Base-by-base conservation (phyloP, 1,140 invertebrate genomes). In the Lepidurus arcticus region DNA sequence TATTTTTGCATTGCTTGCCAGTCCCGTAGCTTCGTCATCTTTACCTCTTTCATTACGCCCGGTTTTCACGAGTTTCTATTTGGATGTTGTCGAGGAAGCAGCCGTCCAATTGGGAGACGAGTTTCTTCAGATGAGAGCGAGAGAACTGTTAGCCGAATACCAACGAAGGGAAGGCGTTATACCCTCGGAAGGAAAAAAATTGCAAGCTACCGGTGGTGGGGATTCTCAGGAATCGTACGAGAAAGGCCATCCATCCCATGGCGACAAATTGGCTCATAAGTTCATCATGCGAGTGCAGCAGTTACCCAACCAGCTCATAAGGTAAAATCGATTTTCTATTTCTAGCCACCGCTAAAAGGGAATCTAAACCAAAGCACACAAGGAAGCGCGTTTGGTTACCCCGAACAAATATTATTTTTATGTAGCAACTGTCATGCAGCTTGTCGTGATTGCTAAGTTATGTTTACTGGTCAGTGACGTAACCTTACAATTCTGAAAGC, bases 221-320 rank as follows among this genome's bases (percentile, higher is more conserved):
- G 81, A 79, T 7, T 80, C 80, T 21, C 78, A 81, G 9, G 92
- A 93, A 83, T 88, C 88, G 42, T 96, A 95, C 83, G 94, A 95
- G 81, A 92, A 93, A 81, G 87, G 88, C 9, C 82, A 88, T 47
- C 92, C 93, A 0, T 87, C 88, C 9, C 93, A 95, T 84, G 93
- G 93, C 1, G 93, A 96, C 83, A 88, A 89, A 80, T 87, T 92
- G 83, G 94, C 94, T 82, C 91, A 95, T 84, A 89, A 91, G 80
- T 95, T 95, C 81, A 81, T 92, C 1, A 89, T 89, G 43, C 88
- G 89, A 78, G 87, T 95, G 73, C 89, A 91, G 75, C 84, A 87
- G n/a, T 92, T 92, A 87, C 92, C 92, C 42, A 90, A 91, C 43
- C 94, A 95, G 83, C 88, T 94, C 80, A 84, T 96, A 73, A 90